Base-by-base conservation (phyloP, 2,113 vertebrate species). In the Spheniscus mendiculus region DNA sequence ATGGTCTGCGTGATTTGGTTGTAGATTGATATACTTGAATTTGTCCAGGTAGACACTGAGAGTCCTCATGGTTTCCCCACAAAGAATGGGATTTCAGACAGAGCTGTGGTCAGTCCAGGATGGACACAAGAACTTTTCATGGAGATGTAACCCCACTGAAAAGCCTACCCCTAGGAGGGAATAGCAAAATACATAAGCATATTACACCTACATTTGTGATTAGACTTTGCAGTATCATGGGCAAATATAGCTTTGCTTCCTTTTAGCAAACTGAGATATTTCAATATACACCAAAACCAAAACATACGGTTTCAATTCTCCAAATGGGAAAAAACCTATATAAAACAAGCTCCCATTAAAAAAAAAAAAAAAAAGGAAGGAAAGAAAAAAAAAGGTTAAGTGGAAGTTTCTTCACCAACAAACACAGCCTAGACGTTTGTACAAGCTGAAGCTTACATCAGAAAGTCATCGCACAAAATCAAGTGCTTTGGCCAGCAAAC, bases 1-100 rank as follows among this genome's bases (percentile, higher is more conserved):
- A 38, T 3, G 1, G 9, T n/a, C 44, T 78, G n/a, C 1, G 3
- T 25, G 2, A 71, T 53, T 72, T 63, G 2, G 2, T 21, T 91
- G 61, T n/a, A 84, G 26, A 13, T 8, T 13, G 19, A 45, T 34
- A 70, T 83, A 61, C 30, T 56, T 63, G 7, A 74, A 82, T 67
- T 55, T n/a, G 44, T 29, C 20, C n/a, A 63, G 29, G 26, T 59
- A 71, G 87, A 45, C 0, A 0, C 50, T 66, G 15, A 52, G 9
- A 62, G 32, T 67, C 58, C 27, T 92, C 26, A n/a, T 6, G 12
- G 10, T 72, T 91, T 82, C 62, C 34, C 49, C 34, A 13, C 4
- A 36, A 83, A 67, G 12, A 79, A 59, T 6, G 7, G 11, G 22
- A 55, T 79, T 85, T 80, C 63, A 77, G 80, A 36, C 13, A 77